Conservation (phyloP, 1,140 invertebrate genomes). For the Belonocnema kinseyi region DNA sequence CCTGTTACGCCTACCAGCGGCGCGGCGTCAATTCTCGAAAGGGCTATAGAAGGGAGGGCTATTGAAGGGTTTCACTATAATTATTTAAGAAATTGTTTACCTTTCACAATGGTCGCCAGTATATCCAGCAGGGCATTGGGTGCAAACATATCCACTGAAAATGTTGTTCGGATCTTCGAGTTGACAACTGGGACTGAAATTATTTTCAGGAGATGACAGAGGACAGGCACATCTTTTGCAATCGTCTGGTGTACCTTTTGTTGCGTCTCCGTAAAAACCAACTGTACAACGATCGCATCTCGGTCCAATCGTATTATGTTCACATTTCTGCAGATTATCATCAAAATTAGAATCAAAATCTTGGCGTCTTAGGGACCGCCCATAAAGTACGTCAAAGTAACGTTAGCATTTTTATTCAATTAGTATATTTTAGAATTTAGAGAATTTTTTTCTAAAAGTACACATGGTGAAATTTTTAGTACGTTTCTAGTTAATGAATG, state of each 20-base stretch:
- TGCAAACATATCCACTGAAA: conserved; percentile 87
- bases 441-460: too few species aligned
- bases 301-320: conserved; percentile 82
- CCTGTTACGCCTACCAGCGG: too few species aligned
- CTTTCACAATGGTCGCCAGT: conserved; percentile 94
- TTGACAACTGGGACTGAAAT: conserved; percentile 92
- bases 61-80: too few species aligned
- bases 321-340: conserved; percentile 81
- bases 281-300: conserved; percentile 90
- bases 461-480: too few species aligned
- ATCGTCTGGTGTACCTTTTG: conserved; percentile 82
- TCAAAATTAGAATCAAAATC: not conserved
- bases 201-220: conserved; percentile 83
- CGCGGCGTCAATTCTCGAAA: too few species aligned
- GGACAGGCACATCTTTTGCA: conserved; percentile 94
- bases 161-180: conserved; percentile 77
- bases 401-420: too few species aligned
- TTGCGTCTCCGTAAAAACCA: conserved; percentile 95
- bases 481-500: too few species aligned
- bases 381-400: too few species aligned
- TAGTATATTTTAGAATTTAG: too few species aligned
- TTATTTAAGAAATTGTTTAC: conserved; percentile 72
- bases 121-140: conserved; percentile 92
- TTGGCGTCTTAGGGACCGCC: too few species aligned
- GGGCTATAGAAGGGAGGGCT: too few species aligned